A percentile compares a stretch with the other conserved stretches of the same genome.
These are phyloP conservation scores for Mus spicilegus DNA, from an alignment of 2,113 vertebrate species.

Conservation along the genomic window DNA sequence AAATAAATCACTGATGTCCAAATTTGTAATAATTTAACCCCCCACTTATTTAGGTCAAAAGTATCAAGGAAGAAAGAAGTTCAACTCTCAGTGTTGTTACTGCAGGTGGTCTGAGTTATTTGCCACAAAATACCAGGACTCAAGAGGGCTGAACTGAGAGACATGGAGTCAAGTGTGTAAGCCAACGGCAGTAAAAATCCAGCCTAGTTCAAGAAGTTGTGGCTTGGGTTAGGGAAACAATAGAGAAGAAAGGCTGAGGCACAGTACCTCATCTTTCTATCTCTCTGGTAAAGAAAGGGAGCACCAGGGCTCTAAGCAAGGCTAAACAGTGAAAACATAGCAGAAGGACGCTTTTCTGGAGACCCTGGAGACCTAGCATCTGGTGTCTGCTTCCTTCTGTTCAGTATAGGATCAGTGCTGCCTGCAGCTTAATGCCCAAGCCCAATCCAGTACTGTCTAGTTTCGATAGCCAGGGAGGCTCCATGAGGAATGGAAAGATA, in stretches of 20 bases:
- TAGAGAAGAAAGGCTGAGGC: no score
- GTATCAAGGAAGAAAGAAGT: neutral
- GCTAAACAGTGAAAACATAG: neutral
- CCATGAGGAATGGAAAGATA: neutral
- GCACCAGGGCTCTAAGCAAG: neutral
- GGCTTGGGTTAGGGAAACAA: neutral
- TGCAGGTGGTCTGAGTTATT: neutral
- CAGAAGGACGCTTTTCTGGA: neutral
- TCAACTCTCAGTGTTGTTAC: neutral
- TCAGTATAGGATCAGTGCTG: neutral
- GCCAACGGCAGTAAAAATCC: neutral
- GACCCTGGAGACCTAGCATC: neutral
- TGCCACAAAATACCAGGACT: neutral
- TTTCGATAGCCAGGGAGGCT: neutral
- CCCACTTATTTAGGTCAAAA: neutral
- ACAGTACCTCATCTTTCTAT: neutral
- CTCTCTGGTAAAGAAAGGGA: neutral
- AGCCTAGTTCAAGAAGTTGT: neutral
- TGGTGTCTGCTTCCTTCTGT: neutral
- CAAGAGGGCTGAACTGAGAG: neutral
- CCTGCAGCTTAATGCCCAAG: neutral
- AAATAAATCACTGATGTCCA: conserved; percentile 28
- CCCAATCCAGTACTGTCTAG: neutral
- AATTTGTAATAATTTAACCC: neutral
- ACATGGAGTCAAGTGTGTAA: neutral